Evolutionary conservation across 2,113 vertebrate genomes (phyloP).

Genomic region (Onychostruthus taczanowskii): DNA sequence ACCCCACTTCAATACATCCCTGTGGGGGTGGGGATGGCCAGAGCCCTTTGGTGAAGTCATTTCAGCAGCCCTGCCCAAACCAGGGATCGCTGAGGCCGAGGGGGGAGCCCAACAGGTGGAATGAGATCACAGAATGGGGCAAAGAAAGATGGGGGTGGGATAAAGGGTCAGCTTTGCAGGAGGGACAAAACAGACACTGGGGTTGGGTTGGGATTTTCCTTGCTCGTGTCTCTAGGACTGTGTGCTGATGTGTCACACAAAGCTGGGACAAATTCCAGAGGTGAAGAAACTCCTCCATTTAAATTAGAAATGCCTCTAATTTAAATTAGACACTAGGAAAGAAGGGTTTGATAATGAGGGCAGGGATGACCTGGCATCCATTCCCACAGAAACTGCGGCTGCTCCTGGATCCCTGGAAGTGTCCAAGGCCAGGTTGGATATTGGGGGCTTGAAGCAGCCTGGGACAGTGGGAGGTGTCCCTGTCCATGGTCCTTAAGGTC

Average conservation of each 20-base stretch:
- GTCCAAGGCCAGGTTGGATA: not conserved
- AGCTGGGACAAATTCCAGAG: not conserved
- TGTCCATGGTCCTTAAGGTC: not conserved
- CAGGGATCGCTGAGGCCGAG: fast-evolving
- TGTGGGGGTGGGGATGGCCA: not conserved
- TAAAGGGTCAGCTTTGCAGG: not conserved
- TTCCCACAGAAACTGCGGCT: not conserved
- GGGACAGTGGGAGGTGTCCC: fast-evolving
- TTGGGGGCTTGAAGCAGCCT: not conserved
- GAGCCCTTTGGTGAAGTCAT: not conserved
- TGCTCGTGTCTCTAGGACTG: fast-evolving
- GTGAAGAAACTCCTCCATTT: not conserved
- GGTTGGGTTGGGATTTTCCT: not conserved
- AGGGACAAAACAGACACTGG: not conserved
- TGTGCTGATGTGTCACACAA: not conserved
- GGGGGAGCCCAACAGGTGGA: fast-evolving
- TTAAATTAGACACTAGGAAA: not conserved
- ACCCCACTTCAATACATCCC: too few relatives aligned
- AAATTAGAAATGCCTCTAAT: not conserved
- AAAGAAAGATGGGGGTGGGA: not conserved
- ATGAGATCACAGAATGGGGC: fast-evolving
- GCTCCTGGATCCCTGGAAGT: not conserved
- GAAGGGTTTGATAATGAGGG: not conserved
- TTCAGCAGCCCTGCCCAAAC: not conserved
- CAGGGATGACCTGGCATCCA: not conserved